Evolutionary conservation across 2,888 invertebrate species (phyloP), one percentile per base, ranked within the genome.

Genomic region (Trichacis sp.): DNA sequence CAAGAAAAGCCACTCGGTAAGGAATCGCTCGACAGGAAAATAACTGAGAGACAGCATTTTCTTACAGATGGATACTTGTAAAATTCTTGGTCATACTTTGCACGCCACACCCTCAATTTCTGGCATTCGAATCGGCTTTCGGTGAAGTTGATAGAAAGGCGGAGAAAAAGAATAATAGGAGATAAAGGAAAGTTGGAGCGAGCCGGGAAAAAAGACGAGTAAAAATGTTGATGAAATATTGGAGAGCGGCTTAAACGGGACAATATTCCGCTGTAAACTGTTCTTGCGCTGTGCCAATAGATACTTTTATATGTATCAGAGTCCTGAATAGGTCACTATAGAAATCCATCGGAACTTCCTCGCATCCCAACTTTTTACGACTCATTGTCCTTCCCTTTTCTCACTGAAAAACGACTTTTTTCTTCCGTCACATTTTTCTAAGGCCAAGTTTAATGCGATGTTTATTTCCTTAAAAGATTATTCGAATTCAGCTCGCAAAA

Each of bases 221-320:
- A 78, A 78, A 78, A 76, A 79, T 81, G 78, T 81, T 82, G 82
- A 82, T 82, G 82, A 82, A 82, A 82, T 82, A 82, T 82, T 77
- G 82, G 82, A 82, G 82, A 81, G 77, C 82, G 80, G 79, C 82
- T 82, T 81, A 81, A 75, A 72, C 76, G 75, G 80, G 77, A 82
- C 82, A 82, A 82, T 82, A 81, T 82, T 82, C 81, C 71, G 78
- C 76, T 79, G 81, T 80, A 81, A 79, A 81, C 77, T 77, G 75
- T 30, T 61, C 47, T 50, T 58, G 46, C 33, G 33, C 58, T 51
- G 59, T 55, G 57, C 62, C 69, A 59, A 64, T 66, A 61, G 64
- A 69, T 69, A 69, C 64, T 69, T 56, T 64, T 64, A 48, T 55
- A 56, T 64, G 45, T 64, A 54, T 46, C 58, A 36, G 15, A 14